These are phyloP conservation scores for Lydus trimaculatus DNA, from an alignment of 2,888 invertebrate genomes.

Conservation along the genomic window DNA sequence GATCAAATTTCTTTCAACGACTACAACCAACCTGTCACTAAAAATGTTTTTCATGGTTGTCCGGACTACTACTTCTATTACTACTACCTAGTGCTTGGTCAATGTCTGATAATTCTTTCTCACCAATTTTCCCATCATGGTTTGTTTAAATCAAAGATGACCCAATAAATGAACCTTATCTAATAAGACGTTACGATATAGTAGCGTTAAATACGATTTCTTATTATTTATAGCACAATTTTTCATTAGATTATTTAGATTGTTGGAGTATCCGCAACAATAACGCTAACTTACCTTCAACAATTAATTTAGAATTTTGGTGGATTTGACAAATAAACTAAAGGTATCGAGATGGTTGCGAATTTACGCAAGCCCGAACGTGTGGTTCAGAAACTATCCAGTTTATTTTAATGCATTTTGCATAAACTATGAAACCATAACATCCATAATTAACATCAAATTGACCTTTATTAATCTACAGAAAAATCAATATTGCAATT, in stretches of 20 bases:
- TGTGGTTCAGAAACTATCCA: no score
- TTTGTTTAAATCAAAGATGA: constrained; percentile 4
- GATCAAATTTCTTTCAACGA: constrained; percentile 38
- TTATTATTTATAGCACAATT: no score
- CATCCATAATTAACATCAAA: constrained; percentile 1
- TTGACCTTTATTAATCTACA: constrained; percentile 5
- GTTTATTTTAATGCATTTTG: no score
- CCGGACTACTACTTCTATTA: neutral
- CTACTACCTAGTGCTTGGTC: neutral
- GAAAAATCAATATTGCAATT: neutral
- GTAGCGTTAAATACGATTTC: constrained; percentile 8
- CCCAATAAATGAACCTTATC: constrained; percentile 16
- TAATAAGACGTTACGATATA: neutral
- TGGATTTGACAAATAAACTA: no score
- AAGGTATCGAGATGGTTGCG: no score
- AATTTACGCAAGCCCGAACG: no score
- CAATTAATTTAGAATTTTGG: no score
- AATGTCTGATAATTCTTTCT: neutral
- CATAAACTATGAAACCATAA: neutral
- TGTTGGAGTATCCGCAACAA: no score
- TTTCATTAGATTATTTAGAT: no score
- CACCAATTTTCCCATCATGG: neutral
- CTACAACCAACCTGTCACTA: constrained; percentile 31
- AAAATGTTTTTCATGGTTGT: constrained; percentile 22
- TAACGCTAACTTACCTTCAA: no score